Percentiles rank a stretch among this genome's conserved stretches.
Evolutionary conservation across 1,140 invertebrate species (phyloP).

Genomic region (Microplitis mediator): DNA sequence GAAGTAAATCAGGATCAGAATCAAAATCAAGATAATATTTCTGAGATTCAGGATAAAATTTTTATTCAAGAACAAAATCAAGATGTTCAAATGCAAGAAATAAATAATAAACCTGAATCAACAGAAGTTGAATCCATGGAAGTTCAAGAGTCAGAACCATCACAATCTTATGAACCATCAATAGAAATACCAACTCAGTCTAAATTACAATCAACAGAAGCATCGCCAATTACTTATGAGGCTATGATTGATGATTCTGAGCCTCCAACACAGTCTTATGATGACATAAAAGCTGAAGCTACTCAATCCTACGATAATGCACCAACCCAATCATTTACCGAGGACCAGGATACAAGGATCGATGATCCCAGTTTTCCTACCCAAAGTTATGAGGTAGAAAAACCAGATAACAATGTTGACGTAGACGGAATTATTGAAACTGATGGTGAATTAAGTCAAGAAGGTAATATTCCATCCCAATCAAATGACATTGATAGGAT

Average conservation of each 20-base stretch:
- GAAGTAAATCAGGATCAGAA: too few species aligned
- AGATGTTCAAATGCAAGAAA: too few species aligned
- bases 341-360: conserved; percentile 43
- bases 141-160: conserved; percentile 39
- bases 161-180: conserved; percentile 53
- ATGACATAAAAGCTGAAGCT: conserved; percentile 46
- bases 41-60: too few species aligned
- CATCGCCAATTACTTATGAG: conserved; percentile 37
- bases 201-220: conserved; percentile 45
- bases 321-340: conserved; percentile 56
- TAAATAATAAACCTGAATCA: neutral
- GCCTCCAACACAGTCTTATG: conserved; percentile 53
- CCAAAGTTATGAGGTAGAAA: conserved; percentile 56
- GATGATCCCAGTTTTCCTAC: conserved; percentile 57
- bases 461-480: conserved; percentile 56
- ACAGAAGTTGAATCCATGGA: conserved; percentile 16
- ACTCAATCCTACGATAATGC: conserved; percentile 49
- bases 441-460: conserved; percentile 53
- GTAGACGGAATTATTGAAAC: conserved; percentile 45
- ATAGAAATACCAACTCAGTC: conserved; percentile 54
- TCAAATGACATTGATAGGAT: conserved; percentile 59
- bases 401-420: conserved; percentile 43
- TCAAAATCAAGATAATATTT: too few species aligned
- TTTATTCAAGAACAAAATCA: too few species aligned
- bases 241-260: conserved; percentile 44